Evolutionary conservation across 23 tunicate species (phyloP), one percentile per base, ranked within the genome.

Genomic region (Aplidium turbinatum): DNA sequence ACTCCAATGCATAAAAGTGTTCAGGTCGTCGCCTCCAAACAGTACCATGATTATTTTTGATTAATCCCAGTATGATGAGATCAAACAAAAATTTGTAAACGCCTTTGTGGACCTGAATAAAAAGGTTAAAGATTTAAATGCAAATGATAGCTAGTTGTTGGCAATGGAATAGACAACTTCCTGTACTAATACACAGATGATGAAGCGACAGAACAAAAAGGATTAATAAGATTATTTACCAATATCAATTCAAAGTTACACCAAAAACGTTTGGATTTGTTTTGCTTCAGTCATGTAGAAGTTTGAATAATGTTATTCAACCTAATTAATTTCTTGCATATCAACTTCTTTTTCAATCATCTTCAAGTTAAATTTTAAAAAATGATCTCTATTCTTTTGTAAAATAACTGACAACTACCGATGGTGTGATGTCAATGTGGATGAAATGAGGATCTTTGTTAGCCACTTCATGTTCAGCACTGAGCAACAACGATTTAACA

Each of bases 1-100:
- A 65, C 63, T 82, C 87, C 73, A 82, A 26, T 4, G 61, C 73
- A 73, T 82, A 82, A 26, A 82, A 73, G 63, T 82, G 87, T 25
- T 31, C 30, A 16, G 25, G 45, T 9, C 64, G 62, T 23, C 55
- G 52, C 22, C 25, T 82, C 87, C 87, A 82, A 35, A 82, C 51
- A 7, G 38, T 47, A 20, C 87, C 87, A 29, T 38, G 31, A 47
- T 70, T 73, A 24, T 62, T 80, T 73, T 82, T 80, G 46, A 82
- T 63, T 5, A 48, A 25, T 32, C 87, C 75, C 38, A 82, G 87
- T 2, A 82, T 58, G 29, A 82, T 11, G 3, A 82, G 46, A 23
- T 82, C 47, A 75, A 68, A 79, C 19, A 52, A 13, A 18, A 55
- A 55, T 55, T 55, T 55, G 6, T 6, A 6, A 6, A 13, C 24